Percentiles rank a stretch among this genome's conserved stretches.
Conservation (phyloP, 2,113 vertebrate genomes). For the Dermatemys mawii region DNA sequence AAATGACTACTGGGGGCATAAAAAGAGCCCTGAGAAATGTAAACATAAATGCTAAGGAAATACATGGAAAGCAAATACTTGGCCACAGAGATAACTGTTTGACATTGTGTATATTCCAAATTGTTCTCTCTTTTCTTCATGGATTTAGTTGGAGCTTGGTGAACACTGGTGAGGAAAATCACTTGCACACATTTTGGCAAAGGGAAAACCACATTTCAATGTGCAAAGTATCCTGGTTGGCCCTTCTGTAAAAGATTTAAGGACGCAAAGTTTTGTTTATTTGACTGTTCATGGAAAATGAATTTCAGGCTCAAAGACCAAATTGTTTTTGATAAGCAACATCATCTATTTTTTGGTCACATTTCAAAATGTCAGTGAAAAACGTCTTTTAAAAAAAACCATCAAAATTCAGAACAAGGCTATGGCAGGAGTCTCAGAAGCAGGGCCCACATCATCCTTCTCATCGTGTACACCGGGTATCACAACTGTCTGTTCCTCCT, state of each 20-base stretch:
- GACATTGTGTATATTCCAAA: not conserved
- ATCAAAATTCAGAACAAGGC: too few relatives aligned
- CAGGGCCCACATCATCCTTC: not conserved
- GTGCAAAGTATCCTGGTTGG: fast-evolving
- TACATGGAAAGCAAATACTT: not conserved
- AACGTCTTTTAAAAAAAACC: too few relatives aligned
- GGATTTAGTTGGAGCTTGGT: not conserved
- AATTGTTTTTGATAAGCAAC: not conserved
- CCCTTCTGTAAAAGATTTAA: not conserved
- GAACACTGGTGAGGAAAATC: not conserved
- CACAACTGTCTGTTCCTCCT: fast-evolving
- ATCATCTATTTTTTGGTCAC: not conserved
- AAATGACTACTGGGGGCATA: not conserved
- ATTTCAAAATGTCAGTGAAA: not conserved
- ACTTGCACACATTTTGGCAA: not conserved
- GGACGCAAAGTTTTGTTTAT: not conserved
- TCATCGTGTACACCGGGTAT: not conserved
- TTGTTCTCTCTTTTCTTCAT: not conserved
- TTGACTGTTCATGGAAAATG: not conserved
- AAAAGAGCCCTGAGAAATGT: not conserved
- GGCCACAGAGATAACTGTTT: not conserved
- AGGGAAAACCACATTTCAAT: not conserved
- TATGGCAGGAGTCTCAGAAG: not conserved
- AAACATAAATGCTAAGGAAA: not conserved
- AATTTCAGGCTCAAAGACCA: not conserved